Conservation (phyloP, 1,140 invertebrate species). For the Parasteatoda tepidariorum region DNA sequence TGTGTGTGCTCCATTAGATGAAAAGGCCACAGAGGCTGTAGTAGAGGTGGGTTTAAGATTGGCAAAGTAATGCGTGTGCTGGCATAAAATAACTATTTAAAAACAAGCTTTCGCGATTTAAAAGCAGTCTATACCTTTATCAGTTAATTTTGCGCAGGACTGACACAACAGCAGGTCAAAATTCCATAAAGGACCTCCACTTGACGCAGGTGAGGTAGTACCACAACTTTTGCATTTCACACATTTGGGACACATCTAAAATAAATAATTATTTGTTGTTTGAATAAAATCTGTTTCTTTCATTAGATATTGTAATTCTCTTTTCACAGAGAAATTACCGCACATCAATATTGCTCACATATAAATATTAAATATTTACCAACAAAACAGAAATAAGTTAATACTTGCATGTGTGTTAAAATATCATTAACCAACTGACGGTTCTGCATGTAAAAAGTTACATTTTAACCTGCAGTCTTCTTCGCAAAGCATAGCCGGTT, state of each 20-base stretch:
- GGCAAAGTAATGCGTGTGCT: conserved; percentile 18
- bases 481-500: too few relatives aligned
- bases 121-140: conserved; percentile 75
- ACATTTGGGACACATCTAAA: conserved; percentile 87
- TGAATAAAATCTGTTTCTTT: too few relatives aligned
- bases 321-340: too few relatives aligned
- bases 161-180: conserved; percentile 88
- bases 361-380: too few relatives aligned
- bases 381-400: too few relatives aligned
- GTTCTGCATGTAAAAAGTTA: too few relatives aligned
- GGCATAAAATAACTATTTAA: conserved; percentile 31
- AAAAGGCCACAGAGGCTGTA: conserved; percentile 27
- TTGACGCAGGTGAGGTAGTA: conserved; percentile 73
- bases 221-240: conserved; percentile 90
- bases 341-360: too few relatives aligned
- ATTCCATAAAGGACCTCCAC: conserved; percentile 82
- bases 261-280: conserved; percentile 63
- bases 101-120: conserved; percentile 43
- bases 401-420: too few relatives aligned
- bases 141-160: conserved; percentile 86
- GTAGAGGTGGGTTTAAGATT: conserved; percentile 11
- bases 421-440: too few relatives aligned
- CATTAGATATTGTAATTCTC: too few relatives aligned
- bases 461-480: too few relatives aligned
- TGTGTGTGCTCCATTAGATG: conserved; percentile 31